Evolutionary conservation across 2,888 invertebrate genomes (phyloP).

Genomic region (Drosophila borborema): DNA sequence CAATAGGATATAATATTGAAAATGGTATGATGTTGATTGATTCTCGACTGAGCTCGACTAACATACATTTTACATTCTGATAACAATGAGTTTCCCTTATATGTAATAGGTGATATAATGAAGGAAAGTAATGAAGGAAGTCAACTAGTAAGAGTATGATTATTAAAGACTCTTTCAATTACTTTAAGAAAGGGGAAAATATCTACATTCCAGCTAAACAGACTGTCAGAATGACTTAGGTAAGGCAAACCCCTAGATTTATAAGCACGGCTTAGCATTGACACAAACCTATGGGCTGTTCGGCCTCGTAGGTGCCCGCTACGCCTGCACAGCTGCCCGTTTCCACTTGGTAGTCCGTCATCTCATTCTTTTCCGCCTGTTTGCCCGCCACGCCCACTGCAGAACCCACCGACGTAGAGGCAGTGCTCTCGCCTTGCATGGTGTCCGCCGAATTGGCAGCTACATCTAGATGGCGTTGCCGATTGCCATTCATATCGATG

Average conservation of each 20-base stretch:
- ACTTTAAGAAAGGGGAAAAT: too few species aligned
- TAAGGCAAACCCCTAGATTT: neutral
- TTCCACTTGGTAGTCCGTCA: constrained; percentile 77
- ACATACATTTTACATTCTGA: too few species aligned
- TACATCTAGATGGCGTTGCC: constrained; percentile 37
- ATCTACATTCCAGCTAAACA: too few species aligned
- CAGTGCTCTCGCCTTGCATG: constrained; percentile 22
- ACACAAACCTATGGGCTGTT: constrained; percentile 76
- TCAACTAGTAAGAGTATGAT: too few species aligned
- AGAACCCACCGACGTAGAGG: constrained; percentile 46
- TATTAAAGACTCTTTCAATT: too few species aligned
- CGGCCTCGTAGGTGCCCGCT: constrained; percentile 75
- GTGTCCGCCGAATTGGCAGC: constrained; percentile 14
- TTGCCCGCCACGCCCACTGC: constrained; percentile 23
- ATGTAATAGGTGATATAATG: too few species aligned
- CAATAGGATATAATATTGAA: too few species aligned
- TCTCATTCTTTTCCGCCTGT: constrained; percentile 55
- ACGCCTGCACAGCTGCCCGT: constrained; percentile 69
- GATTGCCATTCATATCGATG: constrained; percentile 81
- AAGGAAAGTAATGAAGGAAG: too few species aligned
- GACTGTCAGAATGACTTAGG: neutral
- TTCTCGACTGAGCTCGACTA: too few species aligned
- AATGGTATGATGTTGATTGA: neutral
- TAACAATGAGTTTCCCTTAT: too few species aligned
- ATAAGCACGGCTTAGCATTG: neutral